Evolutionary conservation across 2,797 vertebrate species (phyloP), one percentile per base, ranked within the genome.

Genomic region (Melanotaenia trifasciata): DNA sequence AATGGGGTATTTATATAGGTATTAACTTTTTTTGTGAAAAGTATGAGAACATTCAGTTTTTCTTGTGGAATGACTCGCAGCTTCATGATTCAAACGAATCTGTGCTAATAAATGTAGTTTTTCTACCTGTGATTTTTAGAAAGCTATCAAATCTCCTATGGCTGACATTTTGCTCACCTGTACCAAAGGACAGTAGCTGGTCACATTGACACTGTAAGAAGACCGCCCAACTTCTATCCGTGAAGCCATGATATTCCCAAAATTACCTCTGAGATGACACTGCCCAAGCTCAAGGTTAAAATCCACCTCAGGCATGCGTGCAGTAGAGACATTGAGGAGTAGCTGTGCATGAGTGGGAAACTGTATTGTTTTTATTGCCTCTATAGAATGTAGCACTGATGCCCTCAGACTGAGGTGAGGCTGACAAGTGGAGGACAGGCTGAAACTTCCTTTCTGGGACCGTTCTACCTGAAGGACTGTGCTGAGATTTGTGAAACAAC

Each of bases 151-250:
- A 43, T 18, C 14, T 4, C 16, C 40, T 16, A 40, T 3, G 12
- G 16, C 14, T 43, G 40, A 50, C 9, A 9, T 50, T 4, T 4
- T 4, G 43, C 57, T 88, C 86, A 96, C 96, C 94, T 95, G 91
- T 22, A 96, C 76, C 20, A 38, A 28, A 33, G 78, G n/a, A 10
- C 96, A 96, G 72, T 90, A 90, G 88, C 87, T 95, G 66, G 74
- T 91, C 50, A 95, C 64, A 70, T 90, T 92, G 16, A 94, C 76
- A 0, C 72, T 22, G 78, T 94, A 96, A 59, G 83, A 82, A 38
- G 90, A 76, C 57, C 11, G 50, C 6, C 77, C 60, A 43, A 61
- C 57, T 14, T 89, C 90, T 32, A 50, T 64, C 32, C 81, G 87
- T 28, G 53, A 71, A 65, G 74, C 60, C 18, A 68, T 28, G 0